Base-by-base conservation (phyloP, 2,797 vertebrate genomes). In the Pangasius macronema region DNA sequence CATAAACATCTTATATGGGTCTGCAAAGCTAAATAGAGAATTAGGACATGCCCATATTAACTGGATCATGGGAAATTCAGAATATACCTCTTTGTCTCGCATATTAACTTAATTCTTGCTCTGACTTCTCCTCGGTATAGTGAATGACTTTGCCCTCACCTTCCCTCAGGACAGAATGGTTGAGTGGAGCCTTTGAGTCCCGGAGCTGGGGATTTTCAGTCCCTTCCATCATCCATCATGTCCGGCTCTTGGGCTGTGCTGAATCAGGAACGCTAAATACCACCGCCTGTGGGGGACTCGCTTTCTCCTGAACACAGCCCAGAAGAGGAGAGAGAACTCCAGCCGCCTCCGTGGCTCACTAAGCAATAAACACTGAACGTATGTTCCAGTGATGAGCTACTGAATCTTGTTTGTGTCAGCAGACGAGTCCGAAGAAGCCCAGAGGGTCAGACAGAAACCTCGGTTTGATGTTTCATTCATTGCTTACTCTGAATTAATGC, bases 191-290 rank as follows among this genome's bases (percentile, higher is more conserved):
- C 86, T 83, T 84, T 73, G 61, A 16, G 82, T 88, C 77, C 85
- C 73, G 22, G 88, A 85, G 82, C 79, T 83, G 85, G 89, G 86
- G 84, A 82, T 85, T 88, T 81, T 87, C 30, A 27, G 85, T 61
- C 84, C 85, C 89, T 84, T 33, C 39, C 70, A 85, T 91, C 89
- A 84, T 92, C 90, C 88, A 90, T 92, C 92, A 92, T 83, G 72
- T 42, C 18, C 75, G 18, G 42, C 51, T 80, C 57, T 61, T 79
- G 85, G 36, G 61, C 87, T n/a, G 3, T 89, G 87, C 91, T 90
- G 89, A 91, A 83, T 91, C 89, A 86, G 87, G 68, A 82, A 82
- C 85, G 87, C 73, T 90, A 88, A 89, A 90, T 83, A 88, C 83
- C 36, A 24, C 33, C 14, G 89, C 82, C 84, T 87, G 49, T 59